Conservation (phyloP, 2,888 invertebrate species). For the Cheilosia variabilis region DNA sequence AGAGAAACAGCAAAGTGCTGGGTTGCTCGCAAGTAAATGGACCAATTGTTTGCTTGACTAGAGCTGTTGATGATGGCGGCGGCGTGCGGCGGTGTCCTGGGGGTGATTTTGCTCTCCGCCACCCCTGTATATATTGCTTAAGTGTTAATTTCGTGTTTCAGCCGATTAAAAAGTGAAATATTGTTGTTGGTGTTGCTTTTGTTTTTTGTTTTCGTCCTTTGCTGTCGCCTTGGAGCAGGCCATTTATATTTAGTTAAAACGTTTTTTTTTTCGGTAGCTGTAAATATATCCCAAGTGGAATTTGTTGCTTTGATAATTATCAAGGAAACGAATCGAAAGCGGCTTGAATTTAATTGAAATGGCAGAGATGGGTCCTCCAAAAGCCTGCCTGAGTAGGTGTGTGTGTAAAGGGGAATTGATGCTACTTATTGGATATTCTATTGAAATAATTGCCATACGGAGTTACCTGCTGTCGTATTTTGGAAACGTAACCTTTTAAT, state of each 20-base stretch:
- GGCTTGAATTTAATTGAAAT: conserved; percentile 46
- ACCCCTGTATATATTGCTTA: conserved; percentile 48
- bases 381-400: neutral
- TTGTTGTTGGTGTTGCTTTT: conserved; percentile 55
- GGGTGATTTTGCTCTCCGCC: conserved; percentile 50
- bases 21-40: conserved; percentile 46
- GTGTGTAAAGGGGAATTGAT: too few relatives aligned
- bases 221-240: conserved; percentile 18
- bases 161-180: conserved; percentile 76
- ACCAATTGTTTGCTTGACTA: conserved; percentile 71
- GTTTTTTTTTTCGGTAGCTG: conserved; percentile 36
- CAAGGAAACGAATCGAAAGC: conserved; percentile 31
- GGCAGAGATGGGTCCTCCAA: neutral
- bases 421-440: too few relatives aligned
- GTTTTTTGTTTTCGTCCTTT: neutral
- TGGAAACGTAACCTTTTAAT: too few relatives aligned
- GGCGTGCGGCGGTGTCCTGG: conserved; percentile 24
- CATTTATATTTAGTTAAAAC: conserved; percentile 73
- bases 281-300: conserved; percentile 19
- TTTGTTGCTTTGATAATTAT: conserved; percentile 30
- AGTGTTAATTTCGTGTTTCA: conserved; percentile 73
- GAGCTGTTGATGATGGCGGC: conserved; percentile 60
- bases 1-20: neutral
- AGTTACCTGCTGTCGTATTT: too few relatives aligned
- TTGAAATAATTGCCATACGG: too few relatives aligned